Base-by-base conservation (phyloP, 2,797 vertebrate species). In the Darevskia nairensis region DNA sequence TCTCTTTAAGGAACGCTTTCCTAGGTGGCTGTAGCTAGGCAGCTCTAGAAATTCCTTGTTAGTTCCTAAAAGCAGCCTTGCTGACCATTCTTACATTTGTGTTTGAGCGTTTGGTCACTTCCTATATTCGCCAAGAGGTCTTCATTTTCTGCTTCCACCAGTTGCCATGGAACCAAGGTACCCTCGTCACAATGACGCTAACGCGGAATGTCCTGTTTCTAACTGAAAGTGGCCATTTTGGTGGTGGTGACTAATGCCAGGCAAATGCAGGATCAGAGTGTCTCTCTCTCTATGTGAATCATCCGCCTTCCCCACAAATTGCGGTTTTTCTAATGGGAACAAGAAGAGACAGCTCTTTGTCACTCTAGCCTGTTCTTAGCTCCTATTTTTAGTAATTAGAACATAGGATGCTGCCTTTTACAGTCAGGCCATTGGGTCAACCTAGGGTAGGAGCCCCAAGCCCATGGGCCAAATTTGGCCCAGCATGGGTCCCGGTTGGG, bases 241-340 rank as follows among this genome's bases (percentile, higher is more conserved):
- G 35, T 10, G 35, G 39, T 23, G 82, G 71, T 82, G 80, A 82
- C 64, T 68, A 41, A 82, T 44, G 6, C 64, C 80, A 82, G 27
- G 64, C 35, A 44, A 17, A 64, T 76, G 21, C 15, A 64, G 55
- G 83, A 74, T n/a, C 55, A 76, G 83, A 76, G 15, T 35, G 25
- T 59, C 72, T 82, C 76, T 75, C 76, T 75, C n/a, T 35, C 82
- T 25, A 39, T 41, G 32, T 75, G 71, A 76, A 59, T 85, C 83
- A 85, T 75, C 71, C 71, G 10, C 32, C 35, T 76, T 75, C 72
- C 50, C 59, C 23, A 44, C 71, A 23, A 82, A 82, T 3, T 68
- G 64, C 5, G 80, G 68, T 82, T 68, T 78, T n/a, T 55, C 39
- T 15, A 76, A 39, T 41, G 25, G 71, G 83, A 85, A 64, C 23